Evolutionary conservation across 2,113 vertebrate genomes (phyloP).

Genomic region (Sterrhoptilus dennistouni): DNA sequence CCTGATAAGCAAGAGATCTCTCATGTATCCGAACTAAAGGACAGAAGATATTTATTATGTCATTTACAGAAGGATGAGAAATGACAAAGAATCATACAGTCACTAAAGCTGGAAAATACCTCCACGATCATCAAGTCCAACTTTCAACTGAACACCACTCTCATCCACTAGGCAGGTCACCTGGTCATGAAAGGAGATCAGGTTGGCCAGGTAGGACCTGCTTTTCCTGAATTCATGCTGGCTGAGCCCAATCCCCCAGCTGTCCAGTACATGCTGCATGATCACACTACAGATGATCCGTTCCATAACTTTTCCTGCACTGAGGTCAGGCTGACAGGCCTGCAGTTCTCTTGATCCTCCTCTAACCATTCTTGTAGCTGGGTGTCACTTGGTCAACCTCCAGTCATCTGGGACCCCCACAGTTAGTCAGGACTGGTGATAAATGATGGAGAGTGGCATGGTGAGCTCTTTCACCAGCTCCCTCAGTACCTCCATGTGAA

Average conservation of each 20-base stretch:
- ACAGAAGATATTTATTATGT: conserved; percentile 15
- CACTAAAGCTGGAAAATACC: background rate
- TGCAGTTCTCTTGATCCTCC: background rate
- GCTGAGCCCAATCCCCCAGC: background rate
- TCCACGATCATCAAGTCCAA: background rate
- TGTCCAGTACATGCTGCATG: background rate
- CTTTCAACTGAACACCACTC: background rate
- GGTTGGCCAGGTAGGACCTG: background rate
- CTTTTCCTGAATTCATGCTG: background rate
- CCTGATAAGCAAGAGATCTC: conserved; percentile 52
- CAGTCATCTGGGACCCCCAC: background rate
- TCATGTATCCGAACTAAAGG: conserved; percentile 40
- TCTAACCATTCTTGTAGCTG: background rate
- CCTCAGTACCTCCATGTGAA: background rate
- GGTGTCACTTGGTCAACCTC: background rate
- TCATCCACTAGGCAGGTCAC: background rate
- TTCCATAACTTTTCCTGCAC: background rate
- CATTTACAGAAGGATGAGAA: conserved; percentile 39
- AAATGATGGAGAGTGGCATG: background rate
- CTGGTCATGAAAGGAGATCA: background rate
- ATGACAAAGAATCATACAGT: conserved; percentile 4
- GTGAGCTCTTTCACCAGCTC: background rate
- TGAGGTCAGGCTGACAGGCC: background rate
- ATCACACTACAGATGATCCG: background rate
- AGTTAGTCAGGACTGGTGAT: background rate